Base-by-base conservation (phyloP, 2,888 invertebrate species). In the Ditula angustiorana region DNA sequence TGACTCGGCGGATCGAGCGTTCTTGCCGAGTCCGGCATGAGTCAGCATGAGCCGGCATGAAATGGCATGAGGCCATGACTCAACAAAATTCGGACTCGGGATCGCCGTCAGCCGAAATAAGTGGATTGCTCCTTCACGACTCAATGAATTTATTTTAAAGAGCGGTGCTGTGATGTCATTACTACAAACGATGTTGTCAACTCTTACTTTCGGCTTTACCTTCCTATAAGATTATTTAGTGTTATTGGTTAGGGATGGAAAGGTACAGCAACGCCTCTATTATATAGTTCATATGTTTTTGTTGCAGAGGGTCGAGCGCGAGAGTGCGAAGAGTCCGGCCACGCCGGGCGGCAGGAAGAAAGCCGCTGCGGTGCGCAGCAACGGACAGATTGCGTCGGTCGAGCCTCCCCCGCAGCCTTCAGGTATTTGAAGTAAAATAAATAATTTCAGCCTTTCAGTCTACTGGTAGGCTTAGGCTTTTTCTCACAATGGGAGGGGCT, bases 91-190 rank as follows among this genome's bases (percentile, higher is more conserved):
- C 78, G 73, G 75, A 73, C 71, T 77, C 76, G 77, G 83, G 80
- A 82, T 82, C 85, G 82, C 80, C 84, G 83, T 85, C 85, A 85
- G 84, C 86, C 80, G 83, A 86, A 90, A 90, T 90, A 90, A 90
- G 86, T 90, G 83, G 86, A 90, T 90, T 88, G 87, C 84, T 80
- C 78, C 83, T 88, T 85, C 85, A 88, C 86, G 86, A 76, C 76
- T 82, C 78, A 86, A 84, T 82, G 84, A 83, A 82, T 86, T 78
- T 79, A 79, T 86, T 87, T 83, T 80, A 81, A 86, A 86, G 78
- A 79, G 77, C 75, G n/a, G n/a, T n/a, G 74, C 75, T 77, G 71
- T 81, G 77, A 81, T 82, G 80, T 80, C 79, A 81, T 85, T 82
- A 82, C 78, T 77, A 71, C 71, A 72, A 71, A 76, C 61, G 61